Conservation (phyloP, 1,140 invertebrate genomes). For the Scylla paramamosain region DNA sequence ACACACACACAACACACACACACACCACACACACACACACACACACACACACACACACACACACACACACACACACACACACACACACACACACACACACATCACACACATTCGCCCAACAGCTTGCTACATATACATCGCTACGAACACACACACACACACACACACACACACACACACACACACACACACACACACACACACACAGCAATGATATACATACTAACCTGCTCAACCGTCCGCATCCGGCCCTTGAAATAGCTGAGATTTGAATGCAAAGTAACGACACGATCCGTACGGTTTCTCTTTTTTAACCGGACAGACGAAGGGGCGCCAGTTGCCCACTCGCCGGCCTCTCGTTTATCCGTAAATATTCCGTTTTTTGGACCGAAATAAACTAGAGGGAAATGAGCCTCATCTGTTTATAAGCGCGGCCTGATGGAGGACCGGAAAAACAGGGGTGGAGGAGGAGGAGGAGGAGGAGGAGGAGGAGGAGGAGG, state of each 20-base stretch:
- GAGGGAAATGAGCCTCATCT: background rate
- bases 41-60: too few species aligned
- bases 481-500: background rate
- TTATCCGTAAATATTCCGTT: background rate
- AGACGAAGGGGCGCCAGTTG: background rate
- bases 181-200: constrained; percentile 5
- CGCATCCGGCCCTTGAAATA: constrained; percentile 18
- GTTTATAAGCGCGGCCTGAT: background rate
- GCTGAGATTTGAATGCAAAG: constrained; percentile 22
- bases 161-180: constrained; percentile 43
- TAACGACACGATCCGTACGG: background rate
- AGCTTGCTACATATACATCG: too few species aligned
- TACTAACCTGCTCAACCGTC: background rate
- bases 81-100: background rate
- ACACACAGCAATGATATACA: background rate
- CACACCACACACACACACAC: too few species aligned
- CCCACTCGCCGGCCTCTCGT: background rate
- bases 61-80: constrained; percentile 38
- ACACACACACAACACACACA: background rate
- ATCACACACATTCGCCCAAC: background rate
- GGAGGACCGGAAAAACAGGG: background rate
- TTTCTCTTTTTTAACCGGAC: background rate
- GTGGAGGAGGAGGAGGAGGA: background rate
- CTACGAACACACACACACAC: constrained; percentile 27
- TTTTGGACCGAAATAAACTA: constrained; percentile 13